Conservation (phyloP, 2,113 vertebrate species). For the Rhinoptilus africanus region DNA sequence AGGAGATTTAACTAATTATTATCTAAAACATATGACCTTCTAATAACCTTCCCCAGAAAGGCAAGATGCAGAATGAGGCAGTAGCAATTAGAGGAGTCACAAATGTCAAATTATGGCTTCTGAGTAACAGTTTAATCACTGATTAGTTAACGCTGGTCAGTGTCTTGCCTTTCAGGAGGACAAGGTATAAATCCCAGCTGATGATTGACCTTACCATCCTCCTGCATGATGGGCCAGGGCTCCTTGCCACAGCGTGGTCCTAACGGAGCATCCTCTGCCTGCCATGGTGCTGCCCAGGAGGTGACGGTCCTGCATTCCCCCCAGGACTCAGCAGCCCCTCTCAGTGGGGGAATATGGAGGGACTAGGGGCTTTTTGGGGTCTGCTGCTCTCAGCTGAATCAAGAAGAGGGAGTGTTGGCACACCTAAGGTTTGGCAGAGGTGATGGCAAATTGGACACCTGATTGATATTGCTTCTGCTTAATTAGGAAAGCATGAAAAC, state of each 20-base stretch:
- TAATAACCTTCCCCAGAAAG: slow-evolving; percentile 21
- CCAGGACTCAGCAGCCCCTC: not conserved
- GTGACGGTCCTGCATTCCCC: rapidly evolving
- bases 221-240: not conserved
- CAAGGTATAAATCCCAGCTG: not conserved
- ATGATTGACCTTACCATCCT: not conserved
- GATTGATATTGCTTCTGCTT: not conserved
- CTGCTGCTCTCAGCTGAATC: not conserved
- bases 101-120: not conserved
- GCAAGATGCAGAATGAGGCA: not conserved
- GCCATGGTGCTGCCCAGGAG: rapidly evolving
- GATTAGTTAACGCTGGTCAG: not conserved
- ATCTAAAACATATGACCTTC: not conserved
- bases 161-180: not conserved
- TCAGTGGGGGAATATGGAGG: not conserved
- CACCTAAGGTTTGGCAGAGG: not conserved
- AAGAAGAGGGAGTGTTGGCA: not conserved
- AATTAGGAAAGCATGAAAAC: not conserved
- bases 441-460: not conserved
- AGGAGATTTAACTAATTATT: not conserved
- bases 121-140: not conserved
- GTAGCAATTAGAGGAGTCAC: not conserved
- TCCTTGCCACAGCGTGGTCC: not conserved
- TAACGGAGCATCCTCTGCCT: not conserved
- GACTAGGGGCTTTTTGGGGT: rapidly evolving